These are phyloP conservation scores for Hyperoplus lanceolatus DNA, from an alignment of 2,797 vertebrate species.

Conservation along the genomic window DNA sequence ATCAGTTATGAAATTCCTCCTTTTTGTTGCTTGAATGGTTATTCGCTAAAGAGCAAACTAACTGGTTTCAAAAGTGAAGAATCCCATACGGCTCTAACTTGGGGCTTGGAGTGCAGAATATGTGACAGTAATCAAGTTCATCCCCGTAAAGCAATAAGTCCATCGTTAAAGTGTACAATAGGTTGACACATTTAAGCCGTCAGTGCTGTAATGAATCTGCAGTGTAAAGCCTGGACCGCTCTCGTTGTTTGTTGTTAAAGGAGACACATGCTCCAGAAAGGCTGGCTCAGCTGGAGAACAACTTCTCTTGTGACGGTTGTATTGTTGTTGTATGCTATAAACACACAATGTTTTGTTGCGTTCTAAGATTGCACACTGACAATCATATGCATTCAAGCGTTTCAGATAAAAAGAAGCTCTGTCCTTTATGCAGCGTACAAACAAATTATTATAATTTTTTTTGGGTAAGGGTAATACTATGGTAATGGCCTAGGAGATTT, in stretches of 20 bases:
- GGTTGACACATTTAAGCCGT: constrained; percentile 54
- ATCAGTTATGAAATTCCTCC: constrained; percentile 44
- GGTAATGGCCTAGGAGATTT: too few relatives aligned
- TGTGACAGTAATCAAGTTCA: constrained; percentile 27
- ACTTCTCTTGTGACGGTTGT: constrained; percentile 36
- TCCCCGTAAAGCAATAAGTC: constrained; percentile 38
- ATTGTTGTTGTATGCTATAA: constrained; percentile 37
- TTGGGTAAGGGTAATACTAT: too few relatives aligned
- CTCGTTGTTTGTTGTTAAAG: constrained; percentile 39
- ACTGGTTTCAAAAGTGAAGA: constrained; percentile 49
- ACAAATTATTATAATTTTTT: too few relatives aligned
- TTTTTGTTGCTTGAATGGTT: constrained; percentile 56
- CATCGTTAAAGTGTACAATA: constrained; percentile 30
- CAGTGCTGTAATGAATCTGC: constrained; percentile 43
- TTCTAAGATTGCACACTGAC: constrained; percentile 53
- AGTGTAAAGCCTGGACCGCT: constrained; percentile 32
- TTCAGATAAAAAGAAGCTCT: constrained; percentile 26
- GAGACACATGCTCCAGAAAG: constrained; percentile 33
- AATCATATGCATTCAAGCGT: constrained; percentile 39
- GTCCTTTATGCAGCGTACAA: constrained; percentile 30
- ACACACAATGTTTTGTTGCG: constrained; percentile 34
- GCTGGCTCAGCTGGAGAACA: constrained; percentile 50
- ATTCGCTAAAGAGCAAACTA: constrained; percentile 44
- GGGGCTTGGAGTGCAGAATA: constrained; percentile 25
- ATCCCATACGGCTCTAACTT: constrained; percentile 43